Base-by-base conservation (phyloP, 2,113 vertebrate species). In the Rhinolophus ferrumequinum region DNA sequence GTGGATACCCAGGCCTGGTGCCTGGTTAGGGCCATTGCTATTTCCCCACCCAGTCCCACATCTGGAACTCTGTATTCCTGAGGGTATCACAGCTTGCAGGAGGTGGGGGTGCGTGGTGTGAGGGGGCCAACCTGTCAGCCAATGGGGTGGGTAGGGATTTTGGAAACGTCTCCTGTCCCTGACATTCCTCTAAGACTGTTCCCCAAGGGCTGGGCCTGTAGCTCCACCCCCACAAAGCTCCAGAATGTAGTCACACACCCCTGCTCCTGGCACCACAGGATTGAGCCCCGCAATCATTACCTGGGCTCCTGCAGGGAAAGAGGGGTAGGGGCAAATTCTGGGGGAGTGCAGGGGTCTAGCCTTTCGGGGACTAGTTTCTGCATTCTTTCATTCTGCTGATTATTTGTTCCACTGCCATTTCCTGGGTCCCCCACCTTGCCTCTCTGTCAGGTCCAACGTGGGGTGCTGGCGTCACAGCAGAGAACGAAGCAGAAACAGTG, bases 11-110 rank as follows among this genome's bases (percentile, higher is more conserved):
- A 80, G 35, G 86, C 18, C 79, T 54, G 38, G 80, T 0, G 1
- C 52, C 62, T 24, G 44, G 28, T 30, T 41, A 22, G 58, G 73
- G 67, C 5, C 38, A 75, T 85, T 64, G 64, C 83, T 86, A 38
- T 28, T 62, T 89, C 41, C 89, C 76, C 9, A 85, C 88, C 87
- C 76, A 86, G 76, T 26, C 44, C 69, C 73, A 94, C 91, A 97
- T 93, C 93, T 95, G 91, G 96, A 96, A 89, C 75, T 80, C 70
- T 33, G 64, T 67, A 84, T 97, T 97, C 93, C 88, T 77, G 47
- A 94, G 54, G 54, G 64, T 77, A 26, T 84, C 90, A 50, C 77
- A 72, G 83, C 56, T 54, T 28, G 26, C 76, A 30, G 12, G 8
- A 28, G 73, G 33, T 38, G 35, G 30, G 50, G 41, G 41, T 44